Base-by-base conservation (phyloP, 2,888 invertebrate genomes). In the Ommatoiulus sabulosus region DNA sequence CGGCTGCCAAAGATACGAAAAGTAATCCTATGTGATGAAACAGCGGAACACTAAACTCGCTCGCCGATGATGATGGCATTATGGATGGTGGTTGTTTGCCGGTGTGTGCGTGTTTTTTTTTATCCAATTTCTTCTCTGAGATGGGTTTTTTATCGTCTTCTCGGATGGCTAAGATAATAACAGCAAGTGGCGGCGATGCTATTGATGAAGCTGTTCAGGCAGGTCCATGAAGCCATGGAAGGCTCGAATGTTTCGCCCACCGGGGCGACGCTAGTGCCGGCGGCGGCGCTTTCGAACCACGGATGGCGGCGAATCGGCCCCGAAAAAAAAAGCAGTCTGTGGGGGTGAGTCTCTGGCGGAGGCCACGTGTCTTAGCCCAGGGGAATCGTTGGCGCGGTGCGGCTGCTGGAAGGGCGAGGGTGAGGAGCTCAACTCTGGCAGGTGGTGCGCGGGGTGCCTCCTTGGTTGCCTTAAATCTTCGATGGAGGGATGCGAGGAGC, bases 1-100 rank as follows among this genome's bases (percentile, higher is more conserved):
- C 88, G 46, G 88, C 88, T 20, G 86, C 88, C 84, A 88, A 63
- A 48, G 88, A 86, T 35, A 88, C 88, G 86, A 88, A 48, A n/a
- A 88, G 43, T 88, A 88, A 88, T 88, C 88, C 88, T 57, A 88
- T 86, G 43, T 86, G 88, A 35, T 46, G 88, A 86, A 88, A 52
- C 52, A 87, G 87, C 43, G 87, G 87, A 48, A 87, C 87, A 87
- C 87, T 87, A 52, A 87, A 87, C 57, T 87, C 87, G 44, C 44
- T 46, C 20, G 46, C 46, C 86, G 86, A 86, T 86, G 46, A 44
- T 86, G 86, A 86, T 44, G 86, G n/a, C 86, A 86, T 86, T 86
- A 86, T 86, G 72, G 72, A 72, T 72, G 72, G 72, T 72, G 72
- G 24, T 72, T 72, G 72, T 72, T 35, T 72, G 72, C 72, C 72